phyloP scores from a whole-genome alignment of 2,888 invertebrate species.

The Ptychoptera contaminata region DNA sequence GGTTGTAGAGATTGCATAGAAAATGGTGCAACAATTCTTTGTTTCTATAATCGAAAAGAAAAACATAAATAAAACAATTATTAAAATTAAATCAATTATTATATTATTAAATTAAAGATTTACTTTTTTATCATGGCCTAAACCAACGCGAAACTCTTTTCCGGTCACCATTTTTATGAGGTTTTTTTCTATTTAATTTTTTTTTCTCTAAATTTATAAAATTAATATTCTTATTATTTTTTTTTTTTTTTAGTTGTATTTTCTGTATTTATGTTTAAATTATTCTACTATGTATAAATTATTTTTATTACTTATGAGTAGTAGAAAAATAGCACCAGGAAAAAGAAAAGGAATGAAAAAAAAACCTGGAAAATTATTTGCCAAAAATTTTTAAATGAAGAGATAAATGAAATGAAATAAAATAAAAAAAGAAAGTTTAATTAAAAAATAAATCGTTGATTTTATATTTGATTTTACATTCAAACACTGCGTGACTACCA shows the following conservation, averaged over 20 bases:
- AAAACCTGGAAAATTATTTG: no score
- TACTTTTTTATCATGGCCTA: neutral
- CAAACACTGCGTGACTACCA: no score
- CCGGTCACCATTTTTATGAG: slow-evolving; percentile 3
- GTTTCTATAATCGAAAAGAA: neutral
- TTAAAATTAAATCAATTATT: neutral
- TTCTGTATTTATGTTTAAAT: neutral
- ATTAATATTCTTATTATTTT: neutral
- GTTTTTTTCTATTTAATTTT: neutral
- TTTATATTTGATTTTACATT: no score
- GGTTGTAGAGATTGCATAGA: slow-evolving; percentile 25
- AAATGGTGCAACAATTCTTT: slow-evolving; percentile 23
- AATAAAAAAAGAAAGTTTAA: no score
- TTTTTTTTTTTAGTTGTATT: neutral
- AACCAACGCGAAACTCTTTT: slow-evolving; percentile 4
- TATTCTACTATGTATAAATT: no score
- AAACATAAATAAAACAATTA: neutral
- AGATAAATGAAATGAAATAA: no score
- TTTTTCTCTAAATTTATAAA: neutral
- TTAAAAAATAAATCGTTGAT: no score
- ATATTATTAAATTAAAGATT: neutral
- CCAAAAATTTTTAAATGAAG: no score
- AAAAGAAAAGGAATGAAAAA: no score
- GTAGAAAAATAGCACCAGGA: no score
- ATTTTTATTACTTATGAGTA: no score